These are phyloP conservation scores for Amphibalanus amphitrite DNA, from an alignment of 1,140 invertebrate species.

Conservation along the genomic window DNA sequence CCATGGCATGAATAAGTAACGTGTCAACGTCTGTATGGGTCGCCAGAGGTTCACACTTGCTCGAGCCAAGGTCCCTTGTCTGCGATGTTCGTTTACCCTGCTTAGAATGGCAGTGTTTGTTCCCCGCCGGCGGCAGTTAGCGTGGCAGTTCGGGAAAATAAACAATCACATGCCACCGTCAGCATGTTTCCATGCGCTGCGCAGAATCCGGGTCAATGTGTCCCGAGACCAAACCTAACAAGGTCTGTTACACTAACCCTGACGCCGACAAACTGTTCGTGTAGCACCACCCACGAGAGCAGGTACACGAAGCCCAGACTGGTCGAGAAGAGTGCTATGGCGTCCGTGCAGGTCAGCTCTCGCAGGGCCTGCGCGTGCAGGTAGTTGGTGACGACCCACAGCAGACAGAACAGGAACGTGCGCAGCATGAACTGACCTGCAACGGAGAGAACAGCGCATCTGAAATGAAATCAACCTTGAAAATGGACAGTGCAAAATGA, in stretches of 20 bases:
- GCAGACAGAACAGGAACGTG: conserved; percentile 65
- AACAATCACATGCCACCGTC: too few relatives aligned
- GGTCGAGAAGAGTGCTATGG: conserved; percentile 78
- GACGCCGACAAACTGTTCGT: conserved; percentile 89
- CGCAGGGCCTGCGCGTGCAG: conserved; percentile 71
- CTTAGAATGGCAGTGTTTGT: too few relatives aligned
- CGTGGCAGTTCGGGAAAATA: too few relatives aligned
- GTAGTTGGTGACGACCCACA: conserved; percentile 85
- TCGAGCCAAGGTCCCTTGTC: too few relatives aligned
- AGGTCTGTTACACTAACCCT: conserved; percentile 45
- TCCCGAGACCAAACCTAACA: too few relatives aligned
- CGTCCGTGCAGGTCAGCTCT: conserved; percentile 72
- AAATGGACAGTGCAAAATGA: conserved; percentile 1
- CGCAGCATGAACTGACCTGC: conserved; percentile 62
- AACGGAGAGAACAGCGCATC: conserved; percentile 16
- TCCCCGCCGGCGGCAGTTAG: too few relatives aligned
- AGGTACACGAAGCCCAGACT: conserved; percentile 85
- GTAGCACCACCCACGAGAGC: conserved; percentile 85
- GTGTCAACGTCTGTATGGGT: too few relatives aligned
- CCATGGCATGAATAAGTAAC: too few relatives aligned
- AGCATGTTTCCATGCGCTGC: too few relatives aligned
- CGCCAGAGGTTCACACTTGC: too few relatives aligned
- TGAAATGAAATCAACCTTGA: conserved; percentile 2
- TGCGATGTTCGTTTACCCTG: too few relatives aligned
- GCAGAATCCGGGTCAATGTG: too few relatives aligned